phyloP scores from a whole-genome alignment of 2,797 vertebrate species.

The Lithobates pipiens region DNA sequence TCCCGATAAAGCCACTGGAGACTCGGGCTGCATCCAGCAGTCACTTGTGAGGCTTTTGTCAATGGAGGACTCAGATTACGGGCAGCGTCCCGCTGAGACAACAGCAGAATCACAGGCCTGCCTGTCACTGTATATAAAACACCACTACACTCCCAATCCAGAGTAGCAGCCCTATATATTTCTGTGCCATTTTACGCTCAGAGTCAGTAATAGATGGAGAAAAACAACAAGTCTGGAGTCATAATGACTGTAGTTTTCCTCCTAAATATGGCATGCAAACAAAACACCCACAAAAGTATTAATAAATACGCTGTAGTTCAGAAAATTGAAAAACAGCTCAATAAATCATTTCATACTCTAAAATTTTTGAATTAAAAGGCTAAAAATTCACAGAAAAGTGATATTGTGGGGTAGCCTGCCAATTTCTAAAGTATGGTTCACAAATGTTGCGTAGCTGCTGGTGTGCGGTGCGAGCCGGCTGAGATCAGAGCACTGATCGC shows the following conservation, averaged over 20 bases:
- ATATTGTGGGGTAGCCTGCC: too few species aligned
- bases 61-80: constrained; percentile 29
- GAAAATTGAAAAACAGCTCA: too few species aligned
- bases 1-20: constrained; percentile 43
- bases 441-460: too few species aligned
- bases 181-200: background rate
- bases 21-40: constrained; percentile 53
- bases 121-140: background rate
- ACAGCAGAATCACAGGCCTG: background rate
- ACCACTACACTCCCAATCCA: background rate
- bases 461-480: too few species aligned
- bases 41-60: constrained; percentile 49
- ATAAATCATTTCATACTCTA: too few species aligned
- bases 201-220: background rate
- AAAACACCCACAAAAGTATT: too few species aligned
- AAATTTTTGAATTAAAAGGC: too few species aligned
- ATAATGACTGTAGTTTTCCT: background rate
- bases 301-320: too few species aligned
- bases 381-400: too few species aligned
- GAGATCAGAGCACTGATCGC: too few species aligned
- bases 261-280: background rate
- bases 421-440: too few species aligned
- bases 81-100: background rate
- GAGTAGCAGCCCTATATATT: background rate
- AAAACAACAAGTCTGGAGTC: background rate